Conservation (phyloP, 2,888 invertebrate species). For the Brachypterus glaber region DNA sequence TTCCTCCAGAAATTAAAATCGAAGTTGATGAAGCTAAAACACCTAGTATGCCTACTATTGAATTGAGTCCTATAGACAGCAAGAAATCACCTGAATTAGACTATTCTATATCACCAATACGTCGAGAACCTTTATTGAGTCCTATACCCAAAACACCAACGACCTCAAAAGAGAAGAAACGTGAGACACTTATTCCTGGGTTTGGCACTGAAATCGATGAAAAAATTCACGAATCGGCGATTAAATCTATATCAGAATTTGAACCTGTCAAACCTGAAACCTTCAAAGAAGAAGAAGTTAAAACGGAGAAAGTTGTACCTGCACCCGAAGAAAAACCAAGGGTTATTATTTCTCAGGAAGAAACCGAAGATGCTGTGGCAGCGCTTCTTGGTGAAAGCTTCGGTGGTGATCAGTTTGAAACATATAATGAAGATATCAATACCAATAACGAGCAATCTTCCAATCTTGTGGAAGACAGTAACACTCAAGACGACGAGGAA, state of each 20-base stretch:
- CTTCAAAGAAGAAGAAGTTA: constrained; percentile 28
- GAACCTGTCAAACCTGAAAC: constrained; percentile 33
- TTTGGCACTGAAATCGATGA: constrained; percentile 59
- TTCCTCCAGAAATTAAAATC: constrained; percentile 29
- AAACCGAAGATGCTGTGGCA: constrained; percentile 86
- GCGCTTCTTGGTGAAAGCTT: constrained; percentile 81
- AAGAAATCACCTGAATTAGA: constrained; percentile 32
- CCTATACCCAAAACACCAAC: constrained; percentile 49
- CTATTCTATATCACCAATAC: constrained; percentile 31
- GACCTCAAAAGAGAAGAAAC: constrained; percentile 42
- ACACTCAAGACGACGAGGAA: constrained; percentile 78
- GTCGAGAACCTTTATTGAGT: constrained; percentile 40
- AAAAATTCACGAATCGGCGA: constrained; percentile 66
- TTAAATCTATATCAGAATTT: constrained; percentile 65
- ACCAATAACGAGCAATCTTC: constrained; percentile 41
- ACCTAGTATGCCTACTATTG: constrained; percentile 55
- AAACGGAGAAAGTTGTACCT: constrained; percentile 37
- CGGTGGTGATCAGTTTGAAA: constrained; percentile 50
- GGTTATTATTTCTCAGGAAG: constrained; percentile 81
- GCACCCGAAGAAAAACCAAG: constrained; percentile 64
- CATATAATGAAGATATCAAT: constrained; percentile 45
- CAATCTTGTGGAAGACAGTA: constrained; percentile 54
- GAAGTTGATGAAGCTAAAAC: constrained; percentile 37
- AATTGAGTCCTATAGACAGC: constrained; percentile 49
- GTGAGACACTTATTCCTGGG: constrained; percentile 57